Percentiles rank a stretch among this genome's conserved stretches.
Evolutionary conservation across 2,888 invertebrate genomes (phyloP).

Genomic region (Eupithecia subfuscata): DNA sequence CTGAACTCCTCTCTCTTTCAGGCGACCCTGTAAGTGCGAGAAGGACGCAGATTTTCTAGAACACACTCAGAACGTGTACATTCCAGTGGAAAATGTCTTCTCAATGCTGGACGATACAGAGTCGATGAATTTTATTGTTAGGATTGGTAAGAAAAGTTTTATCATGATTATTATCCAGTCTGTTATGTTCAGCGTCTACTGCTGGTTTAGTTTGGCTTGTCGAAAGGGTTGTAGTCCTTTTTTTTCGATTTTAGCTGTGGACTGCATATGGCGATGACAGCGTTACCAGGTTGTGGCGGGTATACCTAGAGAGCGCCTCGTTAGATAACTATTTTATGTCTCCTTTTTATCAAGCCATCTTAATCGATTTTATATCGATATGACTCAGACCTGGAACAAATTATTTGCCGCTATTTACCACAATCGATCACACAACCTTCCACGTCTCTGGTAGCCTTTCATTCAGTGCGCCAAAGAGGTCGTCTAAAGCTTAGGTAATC

Average conservation of each 20-base stretch:
- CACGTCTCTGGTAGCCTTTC: background rate
- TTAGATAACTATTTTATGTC: too few relatives aligned
- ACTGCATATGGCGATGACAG: background rate
- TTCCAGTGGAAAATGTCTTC: conserved; percentile 81
- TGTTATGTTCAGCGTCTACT: background rate
- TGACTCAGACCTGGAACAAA: background rate
- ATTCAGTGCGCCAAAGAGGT: too few relatives aligned
- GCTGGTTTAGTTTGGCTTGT: background rate
- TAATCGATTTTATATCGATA: too few relatives aligned
- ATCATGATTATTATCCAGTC: background rate
- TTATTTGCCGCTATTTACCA: background rate
- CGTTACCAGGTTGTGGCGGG: too few relatives aligned
- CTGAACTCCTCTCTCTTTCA: conserved; percentile 51
- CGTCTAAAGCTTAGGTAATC: background rate
- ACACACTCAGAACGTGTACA: conserved; percentile 81
- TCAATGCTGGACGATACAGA: conserved; percentile 79
- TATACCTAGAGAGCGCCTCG: too few relatives aligned
- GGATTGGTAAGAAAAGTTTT: conserved; percentile 67
- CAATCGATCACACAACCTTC: background rate
- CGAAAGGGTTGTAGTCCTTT: too few relatives aligned
- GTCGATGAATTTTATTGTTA: conserved; percentile 73
- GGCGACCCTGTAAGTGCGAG: conserved; percentile 80
- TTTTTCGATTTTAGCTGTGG: too few relatives aligned
- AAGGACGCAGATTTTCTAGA: conserved; percentile 81
- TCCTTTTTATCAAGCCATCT: too few relatives aligned